Conservation (phyloP, 2,888 invertebrate genomes). For the Calliopum simillimum region DNA sequence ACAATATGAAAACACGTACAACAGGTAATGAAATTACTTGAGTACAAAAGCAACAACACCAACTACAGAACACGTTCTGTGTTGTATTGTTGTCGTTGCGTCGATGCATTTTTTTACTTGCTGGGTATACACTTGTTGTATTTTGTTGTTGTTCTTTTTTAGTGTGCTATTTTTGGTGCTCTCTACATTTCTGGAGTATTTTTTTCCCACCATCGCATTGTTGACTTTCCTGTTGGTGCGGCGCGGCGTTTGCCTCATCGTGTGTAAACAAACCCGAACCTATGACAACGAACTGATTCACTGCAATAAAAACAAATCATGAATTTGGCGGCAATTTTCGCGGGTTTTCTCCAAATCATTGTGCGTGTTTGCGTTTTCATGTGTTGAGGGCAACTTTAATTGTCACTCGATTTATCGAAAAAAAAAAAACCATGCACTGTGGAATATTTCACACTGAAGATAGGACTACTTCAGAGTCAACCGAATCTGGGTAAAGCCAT, state of each 20-base stretch:
- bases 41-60: not conserved
- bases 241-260: not conserved
- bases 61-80: not conserved
- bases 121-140: not conserved
- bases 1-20: not conserved
- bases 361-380: too few species aligned
- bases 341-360: too few species aligned
- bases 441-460: too few species aligned
- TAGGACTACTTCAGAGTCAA: too few species aligned
- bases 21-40: constrained; percentile 1
- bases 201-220: too few species aligned
- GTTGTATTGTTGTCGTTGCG: not conserved
- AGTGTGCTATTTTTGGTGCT: not conserved
- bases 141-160: constrained; percentile 2
- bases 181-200: not conserved
- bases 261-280: constrained; percentile 43
- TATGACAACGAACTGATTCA: constrained; percentile 35
- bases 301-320: constrained; percentile 1
- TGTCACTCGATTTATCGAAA: too few species aligned
- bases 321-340: constrained; percentile 14
- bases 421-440: not conserved
- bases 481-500: too few species aligned
- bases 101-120: not conserved
- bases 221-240: too few species aligned
- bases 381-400: too few species aligned